Base-by-base conservation (phyloP, 2,113 vertebrate genomes). In the Hypanus sabinus region DNA sequence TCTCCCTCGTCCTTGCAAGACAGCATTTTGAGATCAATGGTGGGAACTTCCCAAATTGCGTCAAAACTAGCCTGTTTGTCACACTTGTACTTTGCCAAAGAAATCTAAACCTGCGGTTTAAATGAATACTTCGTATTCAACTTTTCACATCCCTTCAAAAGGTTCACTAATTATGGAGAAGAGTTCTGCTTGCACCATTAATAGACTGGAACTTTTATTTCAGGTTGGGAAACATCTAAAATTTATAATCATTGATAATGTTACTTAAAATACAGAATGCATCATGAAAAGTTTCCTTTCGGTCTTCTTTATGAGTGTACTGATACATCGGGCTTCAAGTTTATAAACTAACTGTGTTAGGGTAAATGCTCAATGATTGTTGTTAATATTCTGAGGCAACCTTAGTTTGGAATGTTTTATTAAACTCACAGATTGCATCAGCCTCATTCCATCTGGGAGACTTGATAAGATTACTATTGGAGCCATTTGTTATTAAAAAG, bases 381-480 rank as follows among this genome's bases (percentile, higher is more conserved):
- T 90, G 85, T 65, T 90, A 90, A 90, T 65, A 70, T 92, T 92
- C 62, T 92, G 62, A 71, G 57, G 57, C 24, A 88, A 92, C n/a
- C 10, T 92, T 92, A 24, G 33, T 18, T 92, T 92, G 88, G 65
- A 92, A 92, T 92, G 88, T 92, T 71, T 92, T 92, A 92, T 92
- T 92, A 36, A 38, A 92, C n/a, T 24, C 8, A 24, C n/a, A 38
- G 88, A 36, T 92, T 92, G 60, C 60, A 91, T 70, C 88, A 92
- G n/a, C 70, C 88, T 36, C 36, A 46, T 92, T 92, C 65, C 33
- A 92, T 92, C 65, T 36, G 88, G 1, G 87, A 90, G 87, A 65
- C 60, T 90, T 92, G 65, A 92, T 38, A 33, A 38, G 88, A 92
- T 92, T 70, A 71, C 88, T 70, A 62, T 92, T 92, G 88, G 33